Evolutionary conservation across 2,113 vertebrate species (phyloP).

Genomic region (Notothenia rossii): DNA sequence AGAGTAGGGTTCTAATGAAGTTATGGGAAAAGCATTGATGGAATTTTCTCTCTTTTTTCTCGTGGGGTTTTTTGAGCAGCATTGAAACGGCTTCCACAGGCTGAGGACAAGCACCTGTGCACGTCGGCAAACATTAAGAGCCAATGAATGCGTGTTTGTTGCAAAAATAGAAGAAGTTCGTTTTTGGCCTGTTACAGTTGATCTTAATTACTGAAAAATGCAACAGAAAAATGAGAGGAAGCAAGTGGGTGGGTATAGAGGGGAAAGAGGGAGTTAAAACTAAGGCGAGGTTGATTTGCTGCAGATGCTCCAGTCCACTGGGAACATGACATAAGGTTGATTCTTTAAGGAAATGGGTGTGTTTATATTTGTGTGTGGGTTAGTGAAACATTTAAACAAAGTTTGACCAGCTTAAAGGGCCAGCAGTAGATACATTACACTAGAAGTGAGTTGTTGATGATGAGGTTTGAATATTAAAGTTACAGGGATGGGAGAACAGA

Average conservation of each 20-base stretch:
- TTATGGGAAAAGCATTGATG: neutral
- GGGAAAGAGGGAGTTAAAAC: conserved; percentile 37
- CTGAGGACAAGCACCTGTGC: conserved; percentile 70
- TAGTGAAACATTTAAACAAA: conserved; percentile 42
- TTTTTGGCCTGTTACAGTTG: conserved; percentile 39
- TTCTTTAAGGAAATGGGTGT: conserved; percentile 52
- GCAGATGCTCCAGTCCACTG: conserved; percentile 69
- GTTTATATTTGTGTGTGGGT: conserved; percentile 55
- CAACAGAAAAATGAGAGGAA: conserved; percentile 45
- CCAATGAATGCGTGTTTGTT: conserved; percentile 4
- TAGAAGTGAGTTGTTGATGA: neutral
- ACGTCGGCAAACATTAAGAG: conserved; percentile 54
- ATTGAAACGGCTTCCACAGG: conserved; percentile 51
- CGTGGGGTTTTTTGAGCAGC: neutral
- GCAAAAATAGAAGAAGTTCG: conserved; percentile 6
- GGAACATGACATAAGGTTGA: conserved; percentile 62
- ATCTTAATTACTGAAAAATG: conserved; percentile 54
- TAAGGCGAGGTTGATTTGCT: conserved; percentile 59
- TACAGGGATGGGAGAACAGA: neutral
- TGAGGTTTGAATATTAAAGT: neutral
- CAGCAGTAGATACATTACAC: neutral
- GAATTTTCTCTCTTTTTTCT: conserved; percentile 8
- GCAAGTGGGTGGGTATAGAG: conserved; percentile 46
- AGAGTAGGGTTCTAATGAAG: neutral
- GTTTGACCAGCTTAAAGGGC: conserved; percentile 1